phyloP scores from a whole-genome alignment of 2,113 vertebrate genomes.

The Sceloporus undulatus region DNA sequence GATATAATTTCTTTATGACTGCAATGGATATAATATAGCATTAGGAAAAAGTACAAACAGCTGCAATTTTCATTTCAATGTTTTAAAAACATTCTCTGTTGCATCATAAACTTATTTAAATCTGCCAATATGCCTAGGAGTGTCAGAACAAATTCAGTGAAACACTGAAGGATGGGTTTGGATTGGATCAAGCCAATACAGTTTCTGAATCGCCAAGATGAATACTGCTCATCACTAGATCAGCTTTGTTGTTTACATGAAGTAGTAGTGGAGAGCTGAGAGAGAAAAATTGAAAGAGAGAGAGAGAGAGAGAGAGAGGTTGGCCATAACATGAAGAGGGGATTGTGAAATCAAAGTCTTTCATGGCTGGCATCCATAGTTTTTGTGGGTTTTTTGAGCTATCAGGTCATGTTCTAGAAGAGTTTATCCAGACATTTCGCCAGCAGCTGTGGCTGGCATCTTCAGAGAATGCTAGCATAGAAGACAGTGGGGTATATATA shows the following conservation, averaged over 20 bases:
- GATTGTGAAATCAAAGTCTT: no score
- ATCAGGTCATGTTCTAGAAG: no score
- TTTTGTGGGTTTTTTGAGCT: no score
- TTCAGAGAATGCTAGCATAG: no score
- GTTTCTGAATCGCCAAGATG: not conserved
- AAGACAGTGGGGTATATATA: no score
- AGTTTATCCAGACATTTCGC: no score
- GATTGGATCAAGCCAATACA: not conserved
- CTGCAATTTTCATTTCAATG: constrained; percentile 45
- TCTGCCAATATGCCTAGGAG: constrained; percentile 14
- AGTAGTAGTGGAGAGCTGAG: not conserved
- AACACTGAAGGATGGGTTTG: constrained; percentile 46
- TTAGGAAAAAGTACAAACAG: not conserved
- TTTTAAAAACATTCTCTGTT: constrained; percentile 46
- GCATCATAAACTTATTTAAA: constrained; percentile 44
- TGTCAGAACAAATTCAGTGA: constrained; percentile 39
- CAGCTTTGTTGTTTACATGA: not conserved
- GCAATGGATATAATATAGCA: not conserved
- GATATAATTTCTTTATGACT: constrained; percentile 38
- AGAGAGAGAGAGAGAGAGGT: not conserved
- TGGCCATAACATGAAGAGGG: no score
- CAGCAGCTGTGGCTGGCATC: no score
- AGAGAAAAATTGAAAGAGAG: no score
- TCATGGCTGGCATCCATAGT: no score
- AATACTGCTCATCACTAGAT: not conserved